These are phyloP conservation scores for Drusus annulatus DNA, from an alignment of 1,140 invertebrate genomes.

Conservation along the genomic window DNA sequence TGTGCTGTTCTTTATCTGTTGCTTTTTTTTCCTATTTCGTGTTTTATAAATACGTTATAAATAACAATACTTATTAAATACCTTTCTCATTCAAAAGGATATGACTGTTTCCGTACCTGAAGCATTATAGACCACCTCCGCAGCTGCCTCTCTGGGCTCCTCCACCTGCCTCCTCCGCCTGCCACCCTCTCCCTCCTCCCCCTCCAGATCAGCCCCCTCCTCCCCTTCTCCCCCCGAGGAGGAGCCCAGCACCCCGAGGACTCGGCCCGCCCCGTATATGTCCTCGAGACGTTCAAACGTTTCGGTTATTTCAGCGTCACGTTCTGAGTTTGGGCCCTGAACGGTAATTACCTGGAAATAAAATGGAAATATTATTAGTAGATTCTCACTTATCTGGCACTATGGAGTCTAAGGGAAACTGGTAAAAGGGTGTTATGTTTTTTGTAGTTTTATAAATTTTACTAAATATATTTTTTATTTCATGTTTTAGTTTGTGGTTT, in stretches of 20 bases:
- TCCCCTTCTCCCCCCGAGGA: conserved; percentile 62
- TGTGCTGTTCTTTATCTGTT: too few species aligned
- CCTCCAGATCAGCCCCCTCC: conserved; percentile 54
- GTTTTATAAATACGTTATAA: too few species aligned
- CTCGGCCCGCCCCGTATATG: conserved; percentile 71
- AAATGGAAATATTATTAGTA: too few species aligned
- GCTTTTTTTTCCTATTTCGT: too few species aligned
- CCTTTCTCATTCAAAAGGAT: too few species aligned
- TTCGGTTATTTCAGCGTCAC: conserved; percentile 72
- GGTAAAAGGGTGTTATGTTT: too few species aligned
- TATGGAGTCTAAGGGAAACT: too few species aligned
- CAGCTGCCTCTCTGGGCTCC: conserved; percentile 47
- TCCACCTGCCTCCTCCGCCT: conserved; percentile 57
- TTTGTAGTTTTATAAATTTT: too few species aligned
- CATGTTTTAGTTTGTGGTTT: too few species aligned
- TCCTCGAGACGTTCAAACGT: conserved; percentile 71
- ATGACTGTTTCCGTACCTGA: conserved; percentile 3
- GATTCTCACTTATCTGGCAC: too few species aligned
- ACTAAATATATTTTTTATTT: too few species aligned
- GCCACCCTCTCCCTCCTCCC: conserved; percentile 48
- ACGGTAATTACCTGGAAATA: conserved; percentile 69
- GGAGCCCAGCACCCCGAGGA: conserved; percentile 72
- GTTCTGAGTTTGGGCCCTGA: conserved; percentile 71
- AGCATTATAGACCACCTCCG: conserved; percentile 49
- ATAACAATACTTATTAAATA: too few species aligned